Evolutionary conservation across 2,113 vertebrate species (phyloP), one percentile per base, ranked within the genome.

Genomic region (Eptesicus fuscus): DNA sequence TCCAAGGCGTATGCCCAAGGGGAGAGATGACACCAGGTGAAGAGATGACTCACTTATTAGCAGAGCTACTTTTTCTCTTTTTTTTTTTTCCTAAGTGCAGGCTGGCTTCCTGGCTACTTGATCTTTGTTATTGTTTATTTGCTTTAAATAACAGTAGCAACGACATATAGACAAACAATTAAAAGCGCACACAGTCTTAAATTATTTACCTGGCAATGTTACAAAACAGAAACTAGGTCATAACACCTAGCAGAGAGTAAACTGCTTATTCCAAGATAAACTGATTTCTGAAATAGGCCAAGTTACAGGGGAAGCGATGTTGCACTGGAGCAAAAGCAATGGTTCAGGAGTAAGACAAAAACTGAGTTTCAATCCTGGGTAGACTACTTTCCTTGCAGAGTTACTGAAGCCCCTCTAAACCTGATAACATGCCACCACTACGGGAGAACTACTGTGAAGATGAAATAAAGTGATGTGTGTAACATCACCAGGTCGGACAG

Each of bases 151-250:
- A 77, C 22, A 76, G 17, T 3, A 61, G 53, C 18, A 86, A 76
- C 7, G 32, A 90, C 67, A 63, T 73, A 35, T 3, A 83, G 2
- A 79, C 18, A 95, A 95, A 78, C 1, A 83, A 84, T 23, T 32
- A 59, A 83, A 70, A 76, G 71, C 9, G 77, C 0, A 74, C 9
- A 93, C 7, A 40, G 20, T 44, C 40, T 91, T 92, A 83, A 91
- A 90, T 79, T 86, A 97, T 4, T 12, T 65, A 71, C 13, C 37
- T 90, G 88, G 76, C 47, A 87, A 83, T 77, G 17, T 74, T 78
- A 71, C 18, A 53, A 94, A 85, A 95, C 37, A 94, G 44, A 97
- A 90, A 95, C 74, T 7, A 47, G 51, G 82, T 37, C 22, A 73
- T 20, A 86, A 87, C 9, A 20, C 70, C 47, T 49, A 71, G 40